A percentile compares a stretch with the other conserved stretches of the same genome.
Evolutionary conservation across 92 coral and sea anemone species (phyloP).

Genomic region (Bergia sp.): DNA sequence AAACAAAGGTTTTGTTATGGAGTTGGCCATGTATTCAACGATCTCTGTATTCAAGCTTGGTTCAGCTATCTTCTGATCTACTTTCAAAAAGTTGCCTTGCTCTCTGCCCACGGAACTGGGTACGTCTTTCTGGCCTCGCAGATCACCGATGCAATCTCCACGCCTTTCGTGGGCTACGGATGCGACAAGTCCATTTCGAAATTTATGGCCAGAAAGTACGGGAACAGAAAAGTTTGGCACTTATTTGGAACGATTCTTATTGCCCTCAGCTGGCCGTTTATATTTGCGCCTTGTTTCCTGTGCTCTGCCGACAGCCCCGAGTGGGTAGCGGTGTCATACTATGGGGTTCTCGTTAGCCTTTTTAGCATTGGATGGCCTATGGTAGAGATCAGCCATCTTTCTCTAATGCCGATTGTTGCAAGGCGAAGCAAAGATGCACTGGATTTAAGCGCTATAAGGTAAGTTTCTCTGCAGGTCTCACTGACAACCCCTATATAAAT

Average conservation of each 20-base stretch:
- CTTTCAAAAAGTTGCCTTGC: constrained; percentile 75
- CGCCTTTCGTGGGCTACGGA: constrained; percentile 85
- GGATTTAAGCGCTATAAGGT: constrained; percentile 87
- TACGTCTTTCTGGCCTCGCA: constrained; percentile 81
- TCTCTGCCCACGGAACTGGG: constrained; percentile 75
- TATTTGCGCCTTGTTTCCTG: constrained; percentile 76
- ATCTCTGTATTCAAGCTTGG: constrained; percentile 92
- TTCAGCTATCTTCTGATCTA: constrained; percentile 83
- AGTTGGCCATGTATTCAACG: constrained; percentile 91
- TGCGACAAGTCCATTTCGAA: constrained; percentile 81
- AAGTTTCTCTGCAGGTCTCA: background rate
- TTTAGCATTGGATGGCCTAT: constrained; percentile 89
- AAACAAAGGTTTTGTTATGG: constrained; percentile 84
- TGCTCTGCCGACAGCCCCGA: constrained; percentile 65
- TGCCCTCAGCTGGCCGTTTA: constrained; percentile 83
- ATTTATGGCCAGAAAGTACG: constrained; percentile 65
- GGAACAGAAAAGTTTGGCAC: constrained; percentile 89
- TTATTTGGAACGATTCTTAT: constrained; percentile 80
- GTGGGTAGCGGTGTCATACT: constrained; percentile 73
- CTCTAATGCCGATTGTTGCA: constrained; percentile 84
- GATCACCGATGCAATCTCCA: constrained; percentile 78
- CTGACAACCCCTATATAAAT: background rate
- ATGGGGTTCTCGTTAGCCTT: constrained; percentile 63
- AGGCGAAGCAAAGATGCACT: constrained; percentile 76
- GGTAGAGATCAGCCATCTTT: constrained; percentile 92